These are phyloP conservation scores for Himalopsyche kuldschensis DNA, from an alignment of 2,888 invertebrate species.

Conservation along the genomic window DNA sequence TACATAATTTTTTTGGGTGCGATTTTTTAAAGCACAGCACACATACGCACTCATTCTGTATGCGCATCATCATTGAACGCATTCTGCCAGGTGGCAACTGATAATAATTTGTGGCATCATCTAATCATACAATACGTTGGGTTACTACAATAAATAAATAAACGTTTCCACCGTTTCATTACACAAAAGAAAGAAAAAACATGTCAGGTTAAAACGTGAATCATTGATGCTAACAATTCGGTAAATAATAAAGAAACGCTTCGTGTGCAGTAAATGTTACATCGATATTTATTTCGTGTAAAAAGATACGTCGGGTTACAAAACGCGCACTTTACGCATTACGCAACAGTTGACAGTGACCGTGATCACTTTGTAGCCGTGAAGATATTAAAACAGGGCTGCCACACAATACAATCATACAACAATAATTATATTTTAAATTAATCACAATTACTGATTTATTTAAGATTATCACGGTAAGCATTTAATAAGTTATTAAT, in stretches of 20 bases:
- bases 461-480: too few species aligned
- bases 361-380: neutral
- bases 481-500: too few species aligned
- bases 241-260: neutral
- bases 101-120: too few species aligned
- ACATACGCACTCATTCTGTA: too few species aligned
- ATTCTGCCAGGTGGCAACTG: too few species aligned
- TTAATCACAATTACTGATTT: too few species aligned
- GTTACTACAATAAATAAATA: neutral
- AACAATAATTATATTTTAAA: neutral
- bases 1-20: too few species aligned
- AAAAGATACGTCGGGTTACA: neutral
- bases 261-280: neutral
- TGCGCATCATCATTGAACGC: too few species aligned
- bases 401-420: neutral
- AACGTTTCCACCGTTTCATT: neutral
- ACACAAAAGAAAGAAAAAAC: neutral
- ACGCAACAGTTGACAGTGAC: neutral
- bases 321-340: neutral
- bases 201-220: neutral
- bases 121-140: neutral
- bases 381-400: neutral
- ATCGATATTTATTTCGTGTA: neutral
- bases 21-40: too few species aligned
- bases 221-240: neutral